Conservation (phyloP, 92 coral and sea anemone genomes). For the Epizoanthus stellaris region DNA sequence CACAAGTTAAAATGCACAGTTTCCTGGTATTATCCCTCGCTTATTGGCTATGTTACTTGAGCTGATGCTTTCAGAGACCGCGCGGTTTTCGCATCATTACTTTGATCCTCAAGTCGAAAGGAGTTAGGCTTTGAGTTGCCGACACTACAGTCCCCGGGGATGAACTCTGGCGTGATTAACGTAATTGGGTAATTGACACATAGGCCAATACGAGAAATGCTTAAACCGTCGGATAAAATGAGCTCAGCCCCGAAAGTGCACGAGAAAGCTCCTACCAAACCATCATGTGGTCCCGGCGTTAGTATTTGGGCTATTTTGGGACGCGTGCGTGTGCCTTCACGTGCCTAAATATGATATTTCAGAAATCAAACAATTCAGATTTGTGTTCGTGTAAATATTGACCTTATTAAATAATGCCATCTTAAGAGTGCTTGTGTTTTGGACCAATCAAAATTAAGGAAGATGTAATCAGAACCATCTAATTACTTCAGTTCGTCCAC, state of each 20-base stretch:
- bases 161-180: neutral
- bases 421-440: slow-evolving; percentile 1
- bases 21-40: neutral
- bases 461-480: slow-evolving; percentile 28
- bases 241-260: neutral
- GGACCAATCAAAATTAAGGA: slow-evolving; percentile 28
- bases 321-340: neutral
- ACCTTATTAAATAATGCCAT: slow-evolving; percentile 1
- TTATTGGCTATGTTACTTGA: neutral
- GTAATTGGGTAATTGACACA: slow-evolving; percentile 23
- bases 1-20: neutral
- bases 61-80: slow-evolving; percentile 16
- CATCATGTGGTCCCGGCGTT: neutral
- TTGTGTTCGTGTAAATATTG: slow-evolving; percentile 34
- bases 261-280: neutral
- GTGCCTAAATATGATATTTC: slow-evolving; percentile 5
- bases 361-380: slow-evolving; percentile 3
- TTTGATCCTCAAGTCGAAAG: slow-evolving; percentile 81
- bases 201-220: neutral
- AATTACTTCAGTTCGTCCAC: slow-evolving; percentile 27
- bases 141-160: slow-evolving; percentile 64
- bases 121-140: slow-evolving; percentile 75
- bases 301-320: slow-evolving; percentile 1
- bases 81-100: slow-evolving; percentile 68
- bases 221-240: neutral